Evolutionary conservation across 2,888 invertebrate species (phyloP).

Genomic region (Dynastes hyllus): DNA sequence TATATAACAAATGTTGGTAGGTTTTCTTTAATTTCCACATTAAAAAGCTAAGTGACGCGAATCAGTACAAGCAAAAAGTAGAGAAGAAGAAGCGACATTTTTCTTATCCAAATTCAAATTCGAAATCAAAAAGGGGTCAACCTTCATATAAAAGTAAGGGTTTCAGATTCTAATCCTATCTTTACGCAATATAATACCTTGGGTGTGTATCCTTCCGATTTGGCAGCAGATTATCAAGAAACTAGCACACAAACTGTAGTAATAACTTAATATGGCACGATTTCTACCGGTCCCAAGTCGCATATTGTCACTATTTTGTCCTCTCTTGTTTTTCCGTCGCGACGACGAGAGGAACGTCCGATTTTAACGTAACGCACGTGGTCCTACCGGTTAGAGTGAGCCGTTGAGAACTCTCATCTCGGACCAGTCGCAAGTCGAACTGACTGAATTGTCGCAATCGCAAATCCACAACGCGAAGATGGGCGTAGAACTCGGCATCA

Average conservation of each 20-base stretch:
- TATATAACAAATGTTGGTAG: neutral
- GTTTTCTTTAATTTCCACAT: too few relatives aligned
- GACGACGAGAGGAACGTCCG: too few relatives aligned
- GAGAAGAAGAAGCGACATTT: too few relatives aligned
- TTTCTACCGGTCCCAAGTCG: slow-evolving; percentile 10
- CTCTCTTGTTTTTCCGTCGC: too few relatives aligned
- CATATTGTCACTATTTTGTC: slow-evolving; percentile 23
- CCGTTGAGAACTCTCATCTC: slow-evolving; percentile 48
- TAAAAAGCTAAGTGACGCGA: too few relatives aligned
- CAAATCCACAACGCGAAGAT: too few relatives aligned
- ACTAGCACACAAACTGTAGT: slow-evolving; percentile 34
- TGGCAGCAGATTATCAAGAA: slow-evolving; percentile 19
- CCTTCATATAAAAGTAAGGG: too few relatives aligned
- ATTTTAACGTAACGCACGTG: too few relatives aligned
- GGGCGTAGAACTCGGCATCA: too few relatives aligned
- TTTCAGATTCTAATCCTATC: neutral
- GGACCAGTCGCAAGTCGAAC: slow-evolving; percentile 47
- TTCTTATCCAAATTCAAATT: too few relatives aligned
- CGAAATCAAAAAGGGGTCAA: too few relatives aligned
- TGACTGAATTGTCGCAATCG: slow-evolving; percentile 35
- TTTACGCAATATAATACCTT: slow-evolving; percentile 12
- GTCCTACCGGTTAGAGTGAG: slow-evolving; percentile 27
- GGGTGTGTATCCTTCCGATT: slow-evolving; percentile 25
- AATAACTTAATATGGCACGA: slow-evolving; percentile 6
- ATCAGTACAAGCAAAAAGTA: too few relatives aligned